These are phyloP conservation scores for Diaperis boleti DNA, from an alignment of 2,888 invertebrate genomes.

Conservation along the genomic window DNA sequence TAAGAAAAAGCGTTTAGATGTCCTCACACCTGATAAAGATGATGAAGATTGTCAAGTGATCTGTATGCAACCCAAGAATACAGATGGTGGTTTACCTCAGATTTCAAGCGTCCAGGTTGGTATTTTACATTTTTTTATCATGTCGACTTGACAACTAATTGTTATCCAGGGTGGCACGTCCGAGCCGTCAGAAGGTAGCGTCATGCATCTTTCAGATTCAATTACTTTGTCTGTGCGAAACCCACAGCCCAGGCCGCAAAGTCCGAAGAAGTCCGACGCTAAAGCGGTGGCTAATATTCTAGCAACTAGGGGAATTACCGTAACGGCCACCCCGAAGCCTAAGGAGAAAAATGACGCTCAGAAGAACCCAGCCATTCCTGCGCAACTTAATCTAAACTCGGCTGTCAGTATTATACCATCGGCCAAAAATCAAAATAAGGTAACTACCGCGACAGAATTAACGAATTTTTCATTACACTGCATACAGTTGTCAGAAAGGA, in stretches of 20 bases:
- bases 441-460: not conserved
- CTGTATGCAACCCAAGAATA: conserved; percentile 79
- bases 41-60: conserved; percentile 83
- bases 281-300: conserved; percentile 82
- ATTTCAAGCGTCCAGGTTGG: conserved; percentile 81
- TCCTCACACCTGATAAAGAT: conserved; percentile 77
- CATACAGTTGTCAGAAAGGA: no score
- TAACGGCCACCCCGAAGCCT: conserved; percentile 74
- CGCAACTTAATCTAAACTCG: conserved; percentile 71
- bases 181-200: conserved; percentile 66
- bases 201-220: conserved; percentile 79
- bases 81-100: conserved; percentile 74
- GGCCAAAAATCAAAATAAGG: conserved; percentile 47
- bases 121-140: conserved; percentile 11
- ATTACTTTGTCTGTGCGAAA: conserved; percentile 76
- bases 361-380: conserved; percentile 66
- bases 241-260: conserved; percentile 58
- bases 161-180: conserved; percentile 58
- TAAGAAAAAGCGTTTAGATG: conserved; percentile 72
- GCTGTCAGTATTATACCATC: conserved; percentile 74
- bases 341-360: conserved; percentile 55
- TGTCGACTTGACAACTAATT: conserved; percentile 1
- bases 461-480: no score
- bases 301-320: conserved; percentile 82
- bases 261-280: conserved; percentile 75